Base-by-base conservation (phyloP, 2,113 vertebrate species). In the Podocnemis expansa region DNA sequence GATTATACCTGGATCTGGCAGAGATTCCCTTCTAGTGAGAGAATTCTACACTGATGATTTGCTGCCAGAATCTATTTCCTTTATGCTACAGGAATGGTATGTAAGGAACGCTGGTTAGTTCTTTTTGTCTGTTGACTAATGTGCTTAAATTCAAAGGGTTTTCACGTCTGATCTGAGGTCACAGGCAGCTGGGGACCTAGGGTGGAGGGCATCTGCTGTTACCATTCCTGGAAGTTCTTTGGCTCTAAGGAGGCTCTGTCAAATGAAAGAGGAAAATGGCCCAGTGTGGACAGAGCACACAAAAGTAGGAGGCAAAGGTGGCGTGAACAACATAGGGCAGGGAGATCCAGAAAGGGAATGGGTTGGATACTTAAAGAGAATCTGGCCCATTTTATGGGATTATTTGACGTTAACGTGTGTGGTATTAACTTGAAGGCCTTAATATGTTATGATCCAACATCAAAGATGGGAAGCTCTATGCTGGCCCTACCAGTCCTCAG, bases 381-480 rank as follows among this genome's bases (percentile, higher is more conserved):
- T n/a, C 41, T 51, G 31, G 11, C 63, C 38, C 29, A 13, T 38
- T 83, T 1, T 52, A 25, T 54, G 17, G 17, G 79, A 84, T 63
- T 38, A 6, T 17, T 34, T 63, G 54, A 5, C 58, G 0, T 0
- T 31, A 1, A 4, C 89, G 70, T 17, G 1, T 43, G 21, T 17
- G n/a, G 1, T 67, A 31, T 67, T 89, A 24, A 67, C 31, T 63
- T 31, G 34, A n/a, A n/a, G 8, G 60, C 34, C 34, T 67, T 67
- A 67, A 67, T 67, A n/a, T n/a, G 21, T 67, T 67, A 16, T 67
- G 60, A 67, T 17, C 6, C 34, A 9, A 7, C 29, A n/a, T 67
- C 60, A 67, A 10, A n/a, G 16, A 9, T 67, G 16, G 29, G 34
- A n/a, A 19, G 17, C n/a, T 67, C 34, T 21, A 19, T n/a, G 29